Conservation (phyloP, 35 echinoderm and acorn worm genomes). For the Diadema setosum region DNA sequence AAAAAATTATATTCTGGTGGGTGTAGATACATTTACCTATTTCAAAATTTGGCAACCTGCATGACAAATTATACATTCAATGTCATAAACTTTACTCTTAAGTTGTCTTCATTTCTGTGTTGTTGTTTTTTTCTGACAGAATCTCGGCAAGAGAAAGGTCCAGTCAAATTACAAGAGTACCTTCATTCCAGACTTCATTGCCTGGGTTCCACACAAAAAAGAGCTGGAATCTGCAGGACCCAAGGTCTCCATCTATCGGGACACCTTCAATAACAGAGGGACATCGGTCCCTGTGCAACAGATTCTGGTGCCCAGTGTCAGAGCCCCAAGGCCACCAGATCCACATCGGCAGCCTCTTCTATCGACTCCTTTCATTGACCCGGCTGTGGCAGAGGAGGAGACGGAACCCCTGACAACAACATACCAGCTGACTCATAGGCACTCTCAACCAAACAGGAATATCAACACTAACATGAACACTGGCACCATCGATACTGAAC, state of each 20-base stretch:
- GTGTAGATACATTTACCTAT: too few relatives aligned
- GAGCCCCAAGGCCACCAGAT: neutral
- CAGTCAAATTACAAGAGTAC: constrained; percentile 43
- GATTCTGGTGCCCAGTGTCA: constrained; percentile 40
- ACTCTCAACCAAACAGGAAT: constrained; percentile 79
- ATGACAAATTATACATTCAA: too few relatives aligned
- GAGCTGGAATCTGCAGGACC: constrained; percentile 77
- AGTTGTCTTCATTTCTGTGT: constrained; percentile 16
- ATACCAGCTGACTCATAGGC: constrained; percentile 70
- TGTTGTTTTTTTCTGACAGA: constrained; percentile 40
- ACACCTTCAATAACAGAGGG: constrained; percentile 39
- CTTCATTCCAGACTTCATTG: constrained; percentile 90
- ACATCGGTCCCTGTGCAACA: neutral
- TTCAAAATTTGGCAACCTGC: too few relatives aligned
- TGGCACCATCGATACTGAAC: constrained; percentile 17
- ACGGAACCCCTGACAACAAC: constrained; percentile 60
- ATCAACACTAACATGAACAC: constrained; percentile 95
- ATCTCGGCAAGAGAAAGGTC: constrained; percentile 93
- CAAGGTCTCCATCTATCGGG: constrained; percentile 67
- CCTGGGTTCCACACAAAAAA: constrained; percentile 89
- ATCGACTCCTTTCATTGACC: constrained; percentile 27
- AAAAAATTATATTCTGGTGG: too few relatives aligned
- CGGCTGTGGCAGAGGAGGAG: constrained; percentile 25
- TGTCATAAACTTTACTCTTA: too few relatives aligned
- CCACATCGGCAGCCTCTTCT: neutral